Evolutionary conservation across 2,797 vertebrate species (phyloP), one percentile per base, ranked within the genome.

Genomic region (Coreius guichenoti): DNA sequence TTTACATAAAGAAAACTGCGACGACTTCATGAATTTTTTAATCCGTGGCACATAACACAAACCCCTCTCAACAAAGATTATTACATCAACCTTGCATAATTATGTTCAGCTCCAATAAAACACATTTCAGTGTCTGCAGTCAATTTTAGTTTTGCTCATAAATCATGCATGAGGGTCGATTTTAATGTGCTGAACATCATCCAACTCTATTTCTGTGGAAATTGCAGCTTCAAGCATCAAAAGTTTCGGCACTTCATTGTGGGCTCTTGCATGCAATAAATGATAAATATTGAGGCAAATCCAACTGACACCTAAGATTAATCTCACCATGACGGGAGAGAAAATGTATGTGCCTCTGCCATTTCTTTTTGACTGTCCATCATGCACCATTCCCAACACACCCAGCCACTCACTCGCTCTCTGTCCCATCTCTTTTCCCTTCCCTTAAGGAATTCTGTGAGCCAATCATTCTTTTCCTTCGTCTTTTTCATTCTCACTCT

Each of bases 101-200:
- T 68, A 67, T 47, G 31, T 87, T 75, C 73, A 67, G 31, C 73
- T 83, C 70, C 69, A 81, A 76, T 84, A 74, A 81, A 58, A 81
- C 68, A 77, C 39, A 56, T 75, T 87, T 88, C 67, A 80, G 65
- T 49, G 80, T 80, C 69, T 47, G 70, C 73, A 72, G 67, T 84
- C 75, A 36, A 69, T 84, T 86, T 86, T 72, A 85, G 54, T 80
- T 67, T 61, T 74, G 45, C 70, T 69, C 19, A 82, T 88, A 85
- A 88, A 90, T 88, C 76, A 88, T 86, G 82, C 87, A 90, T 72
- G 74, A 84, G 75, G 23, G 12, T 43, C n/a, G 70, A 80, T 83
- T 78, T 80, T 79, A 17, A 82, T 33, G 43, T 82, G 33, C 75
- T 65, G 49, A 61, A 74, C 61, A 81, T 76, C 67, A 70, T 81